Percentiles rank a stretch among this genome's conserved stretches.
phyloP scores from a whole-genome alignment of 2,113 vertebrate species.

The Clupea harengus region DNA sequence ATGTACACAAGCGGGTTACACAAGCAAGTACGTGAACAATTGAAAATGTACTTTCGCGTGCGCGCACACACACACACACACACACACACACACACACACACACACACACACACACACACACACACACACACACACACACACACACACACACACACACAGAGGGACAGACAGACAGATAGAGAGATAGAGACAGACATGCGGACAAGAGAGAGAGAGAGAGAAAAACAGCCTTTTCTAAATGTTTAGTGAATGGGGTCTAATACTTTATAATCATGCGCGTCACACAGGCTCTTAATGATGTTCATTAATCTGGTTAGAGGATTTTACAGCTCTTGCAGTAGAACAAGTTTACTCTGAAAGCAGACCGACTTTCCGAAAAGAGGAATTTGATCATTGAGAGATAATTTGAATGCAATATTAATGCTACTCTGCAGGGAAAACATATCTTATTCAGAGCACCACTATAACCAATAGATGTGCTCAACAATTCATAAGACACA shows the following conservation, averaged over 20 bases:
- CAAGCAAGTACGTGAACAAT: not conserved
- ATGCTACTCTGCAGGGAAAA: not conserved
- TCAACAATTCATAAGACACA: not conserved
- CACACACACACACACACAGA: not conserved
- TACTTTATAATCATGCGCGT: not conserved
- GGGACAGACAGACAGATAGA: not conserved
- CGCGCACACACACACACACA: no score
- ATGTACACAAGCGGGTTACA: not conserved
- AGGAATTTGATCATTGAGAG: not conserved
- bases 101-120: no score
- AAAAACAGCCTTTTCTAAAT: not conserved
- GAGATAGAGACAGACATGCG: not conserved
- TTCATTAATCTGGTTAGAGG: not conserved
- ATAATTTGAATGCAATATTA: not conserved
- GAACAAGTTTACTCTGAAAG: not conserved
- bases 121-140: not conserved
- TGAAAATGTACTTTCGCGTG: no score
- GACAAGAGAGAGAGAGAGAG: no score
- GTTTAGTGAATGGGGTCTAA: not conserved
- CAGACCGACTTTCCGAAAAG: not conserved
- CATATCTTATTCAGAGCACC: not conserved
- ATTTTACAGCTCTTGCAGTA: not conserved
- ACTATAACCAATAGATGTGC: no score
- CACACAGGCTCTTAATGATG: slow-evolving; percentile 11
- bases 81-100: no score